Conservation (phyloP, 2,797 vertebrate species). For the Sphenodon punctatus region DNA sequence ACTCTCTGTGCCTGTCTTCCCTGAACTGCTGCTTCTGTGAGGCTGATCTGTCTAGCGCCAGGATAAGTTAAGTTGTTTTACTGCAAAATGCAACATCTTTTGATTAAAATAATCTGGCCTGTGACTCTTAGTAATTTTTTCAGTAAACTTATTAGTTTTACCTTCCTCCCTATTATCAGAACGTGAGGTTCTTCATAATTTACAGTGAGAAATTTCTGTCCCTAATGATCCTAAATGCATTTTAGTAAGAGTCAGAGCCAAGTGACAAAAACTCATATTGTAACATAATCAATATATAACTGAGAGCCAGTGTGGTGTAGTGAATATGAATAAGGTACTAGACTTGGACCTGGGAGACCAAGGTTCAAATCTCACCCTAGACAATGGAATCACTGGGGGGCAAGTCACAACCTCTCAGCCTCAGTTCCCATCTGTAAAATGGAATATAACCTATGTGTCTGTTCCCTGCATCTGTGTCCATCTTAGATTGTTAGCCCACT, state of each 20-base stretch:
- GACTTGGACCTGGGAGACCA: too few species aligned
- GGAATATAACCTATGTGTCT: too few species aligned
- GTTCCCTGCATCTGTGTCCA: too few species aligned
- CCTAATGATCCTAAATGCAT: constrained; percentile 54
- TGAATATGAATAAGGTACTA: too few species aligned
- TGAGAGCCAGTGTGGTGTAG: too few species aligned
- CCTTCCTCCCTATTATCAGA: constrained; percentile 56
- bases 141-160: constrained; percentile 58
- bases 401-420: too few species aligned
- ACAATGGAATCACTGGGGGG: too few species aligned
- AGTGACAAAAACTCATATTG: constrained; percentile 42
- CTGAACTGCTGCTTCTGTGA: not conserved
- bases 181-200: constrained; percentile 47
- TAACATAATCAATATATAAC: too few species aligned
- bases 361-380: too few species aligned
- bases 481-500: too few species aligned
- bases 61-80: not conserved
- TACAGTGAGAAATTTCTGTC: constrained; percentile 56
- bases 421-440: too few species aligned
- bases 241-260: constrained; percentile 59
- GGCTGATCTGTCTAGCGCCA: not conserved
- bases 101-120: constrained; percentile 53
- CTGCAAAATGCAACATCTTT: constrained; percentile 39
- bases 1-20: constrained; percentile 28
- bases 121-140: constrained; percentile 47